Conservation (phyloP, 64 coral and sea anemone species). For the Platygyra sinensis region DNA sequence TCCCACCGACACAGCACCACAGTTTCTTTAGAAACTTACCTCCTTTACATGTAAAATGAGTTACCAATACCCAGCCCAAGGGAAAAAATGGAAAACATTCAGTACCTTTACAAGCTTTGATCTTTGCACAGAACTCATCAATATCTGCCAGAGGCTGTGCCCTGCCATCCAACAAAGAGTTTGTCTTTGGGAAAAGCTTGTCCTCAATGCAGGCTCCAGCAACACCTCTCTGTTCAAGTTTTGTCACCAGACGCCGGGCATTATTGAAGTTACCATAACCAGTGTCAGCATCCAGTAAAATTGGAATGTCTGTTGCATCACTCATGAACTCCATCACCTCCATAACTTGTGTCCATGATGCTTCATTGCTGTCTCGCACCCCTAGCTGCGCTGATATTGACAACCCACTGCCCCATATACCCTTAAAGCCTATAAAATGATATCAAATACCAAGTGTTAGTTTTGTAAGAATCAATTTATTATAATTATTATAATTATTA, state of each 20-base stretch:
- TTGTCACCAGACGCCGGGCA: slow-evolving; percentile 87
- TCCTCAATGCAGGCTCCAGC: slow-evolving; percentile 97
- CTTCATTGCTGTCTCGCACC: slow-evolving; percentile 97
- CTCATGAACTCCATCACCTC: slow-evolving; percentile 99
- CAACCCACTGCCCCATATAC: slow-evolving; percentile 98
- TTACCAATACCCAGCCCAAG: too few relatives aligned
- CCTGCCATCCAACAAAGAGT: slow-evolving; percentile 93
- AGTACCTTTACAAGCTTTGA: slow-evolving; percentile 98
- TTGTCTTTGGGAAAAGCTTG: slow-evolving; percentile 98
- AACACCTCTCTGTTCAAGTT: slow-evolving; percentile 90
- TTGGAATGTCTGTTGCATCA: slow-evolving; percentile 95
- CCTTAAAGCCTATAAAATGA: slow-evolving; percentile 85
- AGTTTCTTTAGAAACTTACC: too few relatives aligned
- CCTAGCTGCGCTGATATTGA: slow-evolving; percentile 97
- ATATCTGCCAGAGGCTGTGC: slow-evolving; percentile 95
- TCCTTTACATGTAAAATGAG: too few relatives aligned
- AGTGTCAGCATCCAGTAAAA: slow-evolving; percentile 96
- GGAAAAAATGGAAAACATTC: too few relatives aligned
- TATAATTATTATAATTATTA: too few relatives aligned
- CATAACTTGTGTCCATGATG: slow-evolving; percentile 97
- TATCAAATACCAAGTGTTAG: background rate
- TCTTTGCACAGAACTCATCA: slow-evolving; percentile 96
- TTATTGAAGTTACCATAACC: slow-evolving; percentile 99
- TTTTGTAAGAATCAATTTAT: background rate
- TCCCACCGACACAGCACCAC: too few relatives aligned